Conservation (phyloP, 2,888 invertebrate species). For the Sussaba pulchella region DNA sequence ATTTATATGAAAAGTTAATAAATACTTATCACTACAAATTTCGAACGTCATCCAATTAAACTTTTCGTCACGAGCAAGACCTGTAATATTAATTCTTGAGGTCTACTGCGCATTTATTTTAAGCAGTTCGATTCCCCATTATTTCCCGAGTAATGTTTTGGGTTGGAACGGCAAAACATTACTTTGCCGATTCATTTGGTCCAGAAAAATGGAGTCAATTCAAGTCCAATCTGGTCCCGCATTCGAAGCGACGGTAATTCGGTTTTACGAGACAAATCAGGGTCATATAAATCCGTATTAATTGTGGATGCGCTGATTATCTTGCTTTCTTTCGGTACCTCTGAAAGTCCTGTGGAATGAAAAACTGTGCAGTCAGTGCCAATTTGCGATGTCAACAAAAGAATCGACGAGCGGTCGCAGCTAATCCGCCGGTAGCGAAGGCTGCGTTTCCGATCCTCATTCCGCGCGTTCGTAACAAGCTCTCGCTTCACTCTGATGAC, state of each 20-base stretch:
- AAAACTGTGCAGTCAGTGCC: constrained; percentile 1
- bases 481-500: constrained; percentile 11
- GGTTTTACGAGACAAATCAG: constrained; percentile 3
- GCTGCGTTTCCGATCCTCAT: constrained; percentile 34
- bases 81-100: too few relatives aligned
- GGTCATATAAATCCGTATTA: background rate
- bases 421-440: background rate
- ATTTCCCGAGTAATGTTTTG: too few relatives aligned
- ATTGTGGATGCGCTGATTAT: background rate
- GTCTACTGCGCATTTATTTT: too few relatives aligned
- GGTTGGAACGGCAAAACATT: too few relatives aligned
- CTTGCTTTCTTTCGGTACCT: constrained; percentile 23
- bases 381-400: constrained; percentile 33
- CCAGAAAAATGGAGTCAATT: too few relatives aligned
- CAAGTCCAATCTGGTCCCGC: too few relatives aligned
- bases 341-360: background rate
- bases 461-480: constrained; percentile 32
- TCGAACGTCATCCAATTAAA: too few relatives aligned
- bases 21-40: too few relatives aligned
- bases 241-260: background rate
- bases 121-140: too few relatives aligned
- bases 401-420: constrained; percentile 11
- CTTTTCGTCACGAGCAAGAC: too few relatives aligned
- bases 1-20: too few relatives aligned
- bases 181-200: too few relatives aligned